Evolutionary conservation across 2,113 vertebrate species (phyloP), one percentile per base, ranked within the genome.

Genomic region (Petrocephalus zakoni): DNA sequence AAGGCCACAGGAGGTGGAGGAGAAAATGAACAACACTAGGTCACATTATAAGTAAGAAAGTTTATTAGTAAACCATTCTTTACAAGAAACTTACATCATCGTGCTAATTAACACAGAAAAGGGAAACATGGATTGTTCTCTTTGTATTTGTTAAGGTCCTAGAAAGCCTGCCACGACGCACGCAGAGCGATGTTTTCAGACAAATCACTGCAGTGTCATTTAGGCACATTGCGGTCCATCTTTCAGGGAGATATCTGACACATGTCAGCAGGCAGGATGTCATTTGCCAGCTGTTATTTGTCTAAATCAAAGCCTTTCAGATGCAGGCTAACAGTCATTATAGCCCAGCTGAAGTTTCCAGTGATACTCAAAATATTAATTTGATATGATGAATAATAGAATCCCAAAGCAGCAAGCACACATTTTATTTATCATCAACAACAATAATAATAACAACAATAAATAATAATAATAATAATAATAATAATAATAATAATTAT

Each of bases 181-280:
- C 5, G 68, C 34, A 75, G 29, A 75, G 68, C 15, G 68, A 78
- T 78, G 72, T 42, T 17, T 78, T 78, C 72, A 78, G 42, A 78
- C 72, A 78, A 34, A 42, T 78, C 72, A 78, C 72, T 10, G 0
- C 17, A 42, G 72, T 78, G 72, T 78, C 29, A 78, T 42, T 42
- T 42, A 42, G 5, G 34, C 72, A 78, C 34, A 7, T 42, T 2
- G 11, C 5, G 34, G 34, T 78, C 72, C 29, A 37, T 78, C 34
- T 78, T 78, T 8, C 72, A 78, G 72, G 72, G 34, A 78, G 72
- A 78, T 78, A 29, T 42, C 72, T 78, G 72, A 78, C 72, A 78
- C 72, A 19, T 42, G 68, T 75, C 68, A 75, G 68, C 68, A 75
- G 68, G 29, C 68, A 75, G 17, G 72, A 42, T 78, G 34, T 42